Evolutionary conservation across 2,888 invertebrate genomes (phyloP).

Genomic region (Sclerodermus sp.): DNA sequence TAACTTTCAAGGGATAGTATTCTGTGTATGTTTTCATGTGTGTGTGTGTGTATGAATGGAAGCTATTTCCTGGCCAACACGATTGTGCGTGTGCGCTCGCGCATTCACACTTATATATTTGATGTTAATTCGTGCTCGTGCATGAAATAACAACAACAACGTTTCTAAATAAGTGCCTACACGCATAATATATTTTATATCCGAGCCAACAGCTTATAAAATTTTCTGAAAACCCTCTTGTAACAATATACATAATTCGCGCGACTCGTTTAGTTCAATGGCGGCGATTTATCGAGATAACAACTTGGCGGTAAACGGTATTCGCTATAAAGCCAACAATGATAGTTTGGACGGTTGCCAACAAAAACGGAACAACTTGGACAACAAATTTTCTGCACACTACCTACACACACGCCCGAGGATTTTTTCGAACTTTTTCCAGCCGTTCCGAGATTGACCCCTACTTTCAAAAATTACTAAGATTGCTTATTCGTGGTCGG

Average conservation of each 20-base stretch:
- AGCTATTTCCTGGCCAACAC: too few species aligned
- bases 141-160: conserved; percentile 3
- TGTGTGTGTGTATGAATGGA: too few species aligned
- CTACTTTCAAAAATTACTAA: too few species aligned
- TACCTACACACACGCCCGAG: too few species aligned
- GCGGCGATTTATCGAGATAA: conserved; percentile 13
- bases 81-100: too few species aligned
- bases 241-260: conserved; percentile 19
- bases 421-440: too few species aligned
- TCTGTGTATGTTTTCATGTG: too few species aligned
- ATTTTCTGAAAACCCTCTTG: conserved; percentile 32
- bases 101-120: too few species aligned
- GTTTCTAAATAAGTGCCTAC: neutral
- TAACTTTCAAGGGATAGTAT: too few species aligned
- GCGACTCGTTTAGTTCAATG: neutral
- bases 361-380: conserved; percentile 26
- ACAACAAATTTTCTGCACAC: neutral
- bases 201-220: conserved; percentile 34
- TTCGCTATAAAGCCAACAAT: conserved; percentile 40
- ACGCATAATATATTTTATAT: conserved; percentile 1
- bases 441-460: too few species aligned
- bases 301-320: conserved; percentile 9
- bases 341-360: conserved; percentile 39
- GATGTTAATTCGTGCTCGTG: neutral
- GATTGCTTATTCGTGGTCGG: too few species aligned